Evolutionary conservation across 2,113 vertebrate genomes (phyloP), one percentile per base, ranked within the genome.

Genomic region (Dipodomys merriami): DNA sequence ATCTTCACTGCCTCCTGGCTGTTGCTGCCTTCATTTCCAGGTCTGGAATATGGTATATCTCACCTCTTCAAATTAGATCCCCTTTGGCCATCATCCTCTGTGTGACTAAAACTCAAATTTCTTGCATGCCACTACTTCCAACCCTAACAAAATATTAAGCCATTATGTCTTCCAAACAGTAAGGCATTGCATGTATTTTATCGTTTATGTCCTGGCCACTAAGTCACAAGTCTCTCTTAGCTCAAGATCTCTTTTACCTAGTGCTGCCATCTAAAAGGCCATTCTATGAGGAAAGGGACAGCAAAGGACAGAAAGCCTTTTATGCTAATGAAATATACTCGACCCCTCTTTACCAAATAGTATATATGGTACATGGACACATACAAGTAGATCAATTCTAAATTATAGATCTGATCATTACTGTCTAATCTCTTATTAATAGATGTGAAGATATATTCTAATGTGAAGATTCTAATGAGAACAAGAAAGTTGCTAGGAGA

Each of bases 401-500:
- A 92, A 68, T 82, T 8, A 69, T 22, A 73, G 27, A 72, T 88
- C 5, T 78, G 79, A 85, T 39, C 27, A 77, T 65, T 84, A 84
- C 77, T 77, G 92, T 85, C 80, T 91, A 74, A 53, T 88, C 35
- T 84, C 15, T 73, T 46, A 27, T 77, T 35, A 88, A 23, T 15
- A 85, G 39, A 82, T 73, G 65, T n/a, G 84, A 88, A 91, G 88
- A 64, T 68, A 44, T 49, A 9, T 68, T 82, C 49, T 88, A 93
- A 57, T 80, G 20, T 80, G 74, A 88, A 85, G 64, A 83, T 44
- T 53, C 65, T 81, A 68, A 73, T 88, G 90, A 92, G 35, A 79
- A 73, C 30, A 94, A 85, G 79, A 86, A 88, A 95, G 46, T 73
- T 93, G 65, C 30, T 62, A 91, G 79, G 62, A 96, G 64, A 82